These are phyloP conservation scores for Phallusia fumigata DNA, from an alignment of 23 tunicate species.

Conservation along the genomic window DNA sequence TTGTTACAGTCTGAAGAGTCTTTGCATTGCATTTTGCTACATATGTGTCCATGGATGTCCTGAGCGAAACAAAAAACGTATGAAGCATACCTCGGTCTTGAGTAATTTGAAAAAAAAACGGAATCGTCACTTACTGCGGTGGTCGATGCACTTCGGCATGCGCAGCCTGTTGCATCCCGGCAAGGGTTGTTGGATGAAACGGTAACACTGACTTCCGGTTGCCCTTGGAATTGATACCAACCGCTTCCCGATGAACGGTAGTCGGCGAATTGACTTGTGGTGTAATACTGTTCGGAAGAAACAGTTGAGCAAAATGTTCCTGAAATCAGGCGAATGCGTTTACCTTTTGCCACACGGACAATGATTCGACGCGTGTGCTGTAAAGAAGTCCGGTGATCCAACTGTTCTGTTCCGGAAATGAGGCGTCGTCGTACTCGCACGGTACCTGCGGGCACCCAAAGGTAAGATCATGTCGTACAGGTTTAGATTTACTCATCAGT, in stretches of 20 bases:
- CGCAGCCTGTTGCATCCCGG: conserved; percentile 67
- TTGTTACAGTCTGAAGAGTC: conserved; percentile 16
- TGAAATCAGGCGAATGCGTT: not conserved
- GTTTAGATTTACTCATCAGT: not conserved
- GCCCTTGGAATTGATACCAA: conserved; percentile 58
- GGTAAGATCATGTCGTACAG: not conserved
- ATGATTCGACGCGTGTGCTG: not conserved
- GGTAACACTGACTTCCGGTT: conserved; percentile 16
- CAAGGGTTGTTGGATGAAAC: conserved; percentile 15
- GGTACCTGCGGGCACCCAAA: conserved; percentile 47
- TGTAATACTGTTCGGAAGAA: conserved; percentile 15
- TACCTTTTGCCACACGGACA: conserved; percentile 57
- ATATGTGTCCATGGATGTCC: conserved; percentile 17
- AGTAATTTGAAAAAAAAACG: too few relatives aligned
- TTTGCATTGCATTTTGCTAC: conserved; percentile 21
- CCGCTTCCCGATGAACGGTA: conserved; percentile 64
- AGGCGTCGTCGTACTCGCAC: conserved; percentile 51
- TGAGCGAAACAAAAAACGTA: not conserved
- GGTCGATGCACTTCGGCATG: conserved; percentile 27
- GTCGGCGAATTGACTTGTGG: conserved; percentile 21
- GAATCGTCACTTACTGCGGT: not conserved
- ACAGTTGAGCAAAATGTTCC: not conserved
- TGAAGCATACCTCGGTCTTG: too few relatives aligned
- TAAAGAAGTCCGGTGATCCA: conserved; percentile 28
- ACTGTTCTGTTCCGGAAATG: conserved; percentile 30